Evolutionary conservation across 1,140 invertebrate species (phyloP), one percentile per base, ranked within the genome.

Genomic region (Tetramorium simillimum): DNA sequence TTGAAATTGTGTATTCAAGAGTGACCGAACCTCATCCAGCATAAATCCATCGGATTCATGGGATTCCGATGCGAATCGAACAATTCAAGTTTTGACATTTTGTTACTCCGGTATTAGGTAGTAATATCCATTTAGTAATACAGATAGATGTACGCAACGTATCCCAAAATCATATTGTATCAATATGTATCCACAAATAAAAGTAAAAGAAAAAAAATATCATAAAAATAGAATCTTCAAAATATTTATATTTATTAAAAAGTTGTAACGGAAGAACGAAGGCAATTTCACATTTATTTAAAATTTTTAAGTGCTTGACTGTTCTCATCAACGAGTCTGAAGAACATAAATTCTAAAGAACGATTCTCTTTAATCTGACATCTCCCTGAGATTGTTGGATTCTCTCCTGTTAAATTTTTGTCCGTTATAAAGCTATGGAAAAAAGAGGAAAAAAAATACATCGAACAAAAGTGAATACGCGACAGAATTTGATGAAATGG

Each of bases 1-100:
- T 84, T 84, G 53, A 84, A 75, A 84, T 84, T 60, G 80, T 75
- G 53, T 75, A 84, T 75, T 60, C 80, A 73, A 75, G 80, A 84
- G 69, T 84, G 80, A 84, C 80, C 80, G 40, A 33, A 58, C 51
- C 69, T 84, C 69, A 75, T 73, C 62, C 80, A 62, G 40, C 80
- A 73, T 84, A 75, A 84, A 75, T 84, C 78, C 78, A 56, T 70
- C 37, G 49, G 78, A 81, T 70, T 84, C 69, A 49, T 73, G 18
- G 80, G 53, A 82, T 82, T 58, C 67, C 51, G 12, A 58, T 43
- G 65, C 49, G 67, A 37, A 73, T 82, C n/a, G 80, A n/a, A 73
- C 67, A 58, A 70, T 82, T 82, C 80, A 58, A 60, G 37, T 70
- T 69, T 70, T 65, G 63, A 81, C 49, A 82, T 82, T 73, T 72